phyloP scores from a whole-genome alignment of 2,797 vertebrate species.

The Rachycentron canadum region DNA sequence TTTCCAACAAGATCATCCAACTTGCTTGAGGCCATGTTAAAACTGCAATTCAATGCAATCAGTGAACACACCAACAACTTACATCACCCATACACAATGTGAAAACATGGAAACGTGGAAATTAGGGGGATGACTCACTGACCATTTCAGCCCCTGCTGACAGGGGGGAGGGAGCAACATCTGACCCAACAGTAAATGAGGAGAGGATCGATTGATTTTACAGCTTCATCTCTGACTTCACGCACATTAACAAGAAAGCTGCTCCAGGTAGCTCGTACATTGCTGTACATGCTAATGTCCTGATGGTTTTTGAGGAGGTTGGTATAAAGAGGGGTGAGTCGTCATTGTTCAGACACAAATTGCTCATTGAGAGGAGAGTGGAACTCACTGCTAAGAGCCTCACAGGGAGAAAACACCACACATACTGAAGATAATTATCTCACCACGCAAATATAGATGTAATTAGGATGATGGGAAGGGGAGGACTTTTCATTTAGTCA shows the following conservation, averaged over 20 bases:
- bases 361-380: slow-evolving; percentile 28
- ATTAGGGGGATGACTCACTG: slow-evolving; percentile 66
- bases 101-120: slow-evolving; percentile 64
- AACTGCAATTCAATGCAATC: slow-evolving; percentile 60
- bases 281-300: slow-evolving; percentile 14
- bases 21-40: slow-evolving; percentile 33
- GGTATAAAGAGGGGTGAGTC: slow-evolving; percentile 8
- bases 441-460: slow-evolving; percentile 41
- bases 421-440: slow-evolving; percentile 53
- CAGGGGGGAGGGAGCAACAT: slow-evolving; percentile 33
- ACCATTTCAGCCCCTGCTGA: slow-evolving; percentile 52
- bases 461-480: slow-evolving; percentile 41
- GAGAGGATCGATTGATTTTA: slow-evolving; percentile 25
- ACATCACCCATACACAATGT: slow-evolving; percentile 61
- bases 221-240: slow-evolving; percentile 11
- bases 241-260: slow-evolving; percentile 25
- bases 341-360: slow-evolving; percentile 26
- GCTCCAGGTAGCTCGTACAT: slow-evolving; percentile 13
- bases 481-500: slow-evolving; percentile 49
- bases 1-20: slow-evolving; percentile 36
- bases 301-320: slow-evolving; percentile 28
- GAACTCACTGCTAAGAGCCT: slow-evolving; percentile 28
- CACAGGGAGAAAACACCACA: slow-evolving; percentile 26
- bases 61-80: slow-evolving; percentile 63
- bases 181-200: slow-evolving; percentile 42